A percentile compares a stretch with the other conserved stretches of the same genome.
Conservation (phyloP, 37 sponge, comb jelly and placozoan species). For the Chondrosia reniformis region DNA sequence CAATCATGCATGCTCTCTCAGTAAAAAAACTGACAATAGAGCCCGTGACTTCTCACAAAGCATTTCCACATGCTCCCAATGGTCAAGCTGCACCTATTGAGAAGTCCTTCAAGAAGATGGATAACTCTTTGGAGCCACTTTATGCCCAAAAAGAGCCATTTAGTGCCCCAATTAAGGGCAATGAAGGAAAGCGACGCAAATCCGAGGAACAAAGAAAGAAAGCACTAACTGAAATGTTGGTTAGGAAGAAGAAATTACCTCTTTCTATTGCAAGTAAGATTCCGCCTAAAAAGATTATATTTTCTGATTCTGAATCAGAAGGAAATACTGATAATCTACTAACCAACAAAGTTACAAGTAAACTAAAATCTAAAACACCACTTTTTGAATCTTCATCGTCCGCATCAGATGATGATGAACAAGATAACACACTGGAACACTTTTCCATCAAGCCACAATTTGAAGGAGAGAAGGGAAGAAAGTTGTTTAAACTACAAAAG, state of each 20-base stretch:
- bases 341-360: not conserved
- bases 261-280: not conserved
- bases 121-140: no score
- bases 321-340: no score
- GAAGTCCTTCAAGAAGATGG: no score
- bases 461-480: slow-evolving; percentile 42
- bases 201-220: slow-evolving; percentile 10
- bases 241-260: not conserved
- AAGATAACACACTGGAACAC: not conserved
- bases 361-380: not conserved
- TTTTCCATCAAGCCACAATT: slow-evolving; percentile 24
- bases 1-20: not conserved
- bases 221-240: not conserved
- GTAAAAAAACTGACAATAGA: not conserved
- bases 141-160: no score
- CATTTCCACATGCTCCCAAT: not conserved
- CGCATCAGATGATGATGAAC: not conserved
- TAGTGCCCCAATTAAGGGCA: no score
- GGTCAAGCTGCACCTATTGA: no score
- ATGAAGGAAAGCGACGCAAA: slow-evolving; percentile 1
- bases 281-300: not conserved
- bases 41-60: not conserved
- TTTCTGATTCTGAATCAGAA: not conserved
- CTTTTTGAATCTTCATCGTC: not conserved
- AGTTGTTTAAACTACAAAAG: slow-evolving; percentile 47